Conservation (phyloP, 1,140 invertebrate genomes). For the Luehdorfia chinensis region DNA sequence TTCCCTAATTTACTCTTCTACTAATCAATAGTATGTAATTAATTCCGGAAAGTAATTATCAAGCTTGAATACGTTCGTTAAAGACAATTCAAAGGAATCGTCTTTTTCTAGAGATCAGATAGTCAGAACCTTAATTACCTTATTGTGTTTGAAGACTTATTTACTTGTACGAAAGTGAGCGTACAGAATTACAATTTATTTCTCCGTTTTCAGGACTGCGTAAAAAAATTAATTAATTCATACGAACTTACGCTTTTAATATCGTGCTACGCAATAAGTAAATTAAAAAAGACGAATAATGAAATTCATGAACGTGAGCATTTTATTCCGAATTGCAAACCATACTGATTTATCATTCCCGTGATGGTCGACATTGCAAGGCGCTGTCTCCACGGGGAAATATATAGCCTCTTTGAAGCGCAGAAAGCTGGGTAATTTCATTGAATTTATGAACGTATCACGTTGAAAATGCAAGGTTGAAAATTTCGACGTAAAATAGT, state of each 20-base stretch:
- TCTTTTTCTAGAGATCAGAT: slow-evolving; percentile 5
- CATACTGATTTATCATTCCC: slow-evolving; percentile 60
- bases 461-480: slow-evolving; percentile 56
- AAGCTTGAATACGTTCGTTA: slow-evolving; percentile 11
- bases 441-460: slow-evolving; percentile 73
- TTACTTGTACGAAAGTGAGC: slow-evolving; percentile 5
- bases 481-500: slow-evolving; percentile 60
- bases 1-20: too few relatives aligned
- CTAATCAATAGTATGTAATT: too few relatives aligned
- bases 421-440: slow-evolving; percentile 73
- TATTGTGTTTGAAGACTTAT: slow-evolving; percentile 11
- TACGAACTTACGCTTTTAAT: slow-evolving; percentile 12
- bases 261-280: slow-evolving; percentile 5
- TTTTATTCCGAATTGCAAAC: slow-evolving; percentile 38
- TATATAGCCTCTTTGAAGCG: slow-evolving; percentile 70
- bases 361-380: slow-evolving; percentile 64
- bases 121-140: slow-evolving; percentile 9
- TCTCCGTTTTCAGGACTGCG: neutral
- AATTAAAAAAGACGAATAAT: slow-evolving; percentile 17
- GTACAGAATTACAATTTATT: slow-evolving; percentile 13
- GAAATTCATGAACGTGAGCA: slow-evolving; percentile 14
- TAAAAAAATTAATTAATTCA: slow-evolving; percentile 16
- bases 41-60: too few relatives aligned
- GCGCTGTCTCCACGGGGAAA: slow-evolving; percentile 57
- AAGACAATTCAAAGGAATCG: slow-evolving; percentile 13